Percentiles rank a stretch among this genome's conserved stretches.
phyloP scores from a whole-genome alignment of 2,888 invertebrate genomes.

The Muscina levida region DNA sequence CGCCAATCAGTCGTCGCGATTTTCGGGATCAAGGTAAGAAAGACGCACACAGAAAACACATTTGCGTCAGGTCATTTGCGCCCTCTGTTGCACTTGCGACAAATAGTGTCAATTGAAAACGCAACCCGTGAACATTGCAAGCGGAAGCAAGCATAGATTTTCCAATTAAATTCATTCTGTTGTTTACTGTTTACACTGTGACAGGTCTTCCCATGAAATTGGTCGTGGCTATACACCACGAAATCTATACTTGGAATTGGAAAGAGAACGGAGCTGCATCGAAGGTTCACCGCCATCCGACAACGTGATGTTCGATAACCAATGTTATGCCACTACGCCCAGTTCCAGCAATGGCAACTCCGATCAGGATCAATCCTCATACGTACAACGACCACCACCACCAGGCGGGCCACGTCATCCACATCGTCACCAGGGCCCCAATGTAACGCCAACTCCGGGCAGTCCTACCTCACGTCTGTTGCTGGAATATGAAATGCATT shows the following conservation, averaged over 20 bases:
- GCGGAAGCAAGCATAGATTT: slow-evolving; percentile 2
- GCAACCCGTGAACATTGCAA: slow-evolving; percentile 16
- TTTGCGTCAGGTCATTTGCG: background rate
- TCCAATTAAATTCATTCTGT: slow-evolving; percentile 1
- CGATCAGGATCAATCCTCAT: slow-evolving; percentile 89
- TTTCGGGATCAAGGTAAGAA: slow-evolving; percentile 83
- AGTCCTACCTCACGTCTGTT: slow-evolving; percentile 92
- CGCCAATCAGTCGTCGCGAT: slow-evolving; percentile 85
- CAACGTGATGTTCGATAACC: slow-evolving; percentile 96
- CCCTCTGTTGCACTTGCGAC: background rate
- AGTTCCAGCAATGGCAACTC: slow-evolving; percentile 96
- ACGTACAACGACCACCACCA: slow-evolving; percentile 80
- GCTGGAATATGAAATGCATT: slow-evolving; percentile 95
- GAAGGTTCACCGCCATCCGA: slow-evolving; percentile 92
- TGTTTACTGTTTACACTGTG: slow-evolving; percentile 9
- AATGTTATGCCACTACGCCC: slow-evolving; percentile 96
- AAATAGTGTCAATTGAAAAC: slow-evolving; percentile 13
- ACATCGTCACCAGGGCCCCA: slow-evolving; percentile 85
- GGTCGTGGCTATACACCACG: slow-evolving; percentile 87
- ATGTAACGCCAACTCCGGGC: slow-evolving; percentile 88
- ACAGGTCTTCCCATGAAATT: slow-evolving; percentile 86
- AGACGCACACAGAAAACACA: slow-evolving; percentile 65
- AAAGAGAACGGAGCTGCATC: slow-evolving; percentile 83
- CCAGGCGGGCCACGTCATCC: slow-evolving; percentile 80
- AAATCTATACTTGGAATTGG: slow-evolving; percentile 89